Base-by-base conservation (phyloP, 2,888 invertebrate species). In the Acrocera orbiculus region DNA sequence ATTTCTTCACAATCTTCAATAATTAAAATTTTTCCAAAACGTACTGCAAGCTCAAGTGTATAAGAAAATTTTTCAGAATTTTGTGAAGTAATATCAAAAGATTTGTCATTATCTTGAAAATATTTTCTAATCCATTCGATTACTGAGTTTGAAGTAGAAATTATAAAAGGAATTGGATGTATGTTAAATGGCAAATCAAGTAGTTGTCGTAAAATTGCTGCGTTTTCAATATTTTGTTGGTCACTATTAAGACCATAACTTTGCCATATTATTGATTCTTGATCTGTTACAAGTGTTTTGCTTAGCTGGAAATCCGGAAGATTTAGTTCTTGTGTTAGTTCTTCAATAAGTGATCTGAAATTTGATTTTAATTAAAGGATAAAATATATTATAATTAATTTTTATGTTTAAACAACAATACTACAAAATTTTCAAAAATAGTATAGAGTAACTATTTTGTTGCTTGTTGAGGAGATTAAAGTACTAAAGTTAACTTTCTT, bases 1-100 rank as follows among this genome's bases (percentile, higher is more conserved):
- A 60, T 36, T 26, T 54, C 51, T 23, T 56, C 52, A 15, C 56
- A 56, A 46, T 89, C 86, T 44, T 82, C 78, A 11, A 93, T 69
- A 19, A 95, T 69, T n/a, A 93, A 59, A 3, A 78, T 71, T 57
- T 89, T 90, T 3, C 93, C 92, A 57, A 95, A 83, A 43, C 95
- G 77, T 43, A 61, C 65, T 1, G 64, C 64, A 28, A 69, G 41
- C 49, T 89, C 87, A 10, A 87, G 56, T 2, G 73, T 69, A 6
- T 79, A 82, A 10, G 69, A 55, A 36, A 89, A 71, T 41, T 79
- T 77, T 0, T 74, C 64, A 41, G 76, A 78, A 42, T 77, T 73
- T 46, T 86, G 83, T 10, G 80, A 75, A 0, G 83, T 71, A 11
- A 77, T 65, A 50, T 95, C 92, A 30, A 83, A 69, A 6, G 74